Base-by-base conservation (phyloP, 2,888 invertebrate genomes). In the Acrobasis suavella region DNA sequence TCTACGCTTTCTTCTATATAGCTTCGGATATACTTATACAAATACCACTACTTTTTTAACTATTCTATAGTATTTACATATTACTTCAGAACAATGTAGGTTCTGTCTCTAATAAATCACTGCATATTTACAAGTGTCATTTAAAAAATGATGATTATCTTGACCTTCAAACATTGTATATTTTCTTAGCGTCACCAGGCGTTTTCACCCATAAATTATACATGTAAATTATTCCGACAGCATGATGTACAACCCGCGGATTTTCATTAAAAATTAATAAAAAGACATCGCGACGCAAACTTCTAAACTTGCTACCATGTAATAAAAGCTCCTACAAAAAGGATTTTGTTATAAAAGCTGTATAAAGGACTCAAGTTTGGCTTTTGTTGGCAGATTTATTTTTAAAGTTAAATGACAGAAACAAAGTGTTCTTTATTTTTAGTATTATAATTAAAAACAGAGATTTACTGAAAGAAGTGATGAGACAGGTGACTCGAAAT, bases 341-440 rank as follows among this genome's bases (percentile, higher is more conserved):
- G 62, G 62, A 62, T 62, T 62, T 62, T 62, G 50, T 62, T 55
- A 62, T 62, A 62, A 62, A 62, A 49, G 32, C 32, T 32, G 32
- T 32, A 32, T 32, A 32, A 32, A 32, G 8, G 49, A 55, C 62
- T 62, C 55, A 55, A 62, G 62, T 62, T 62, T 62, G 49, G 32
- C 60, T 62, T 61, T 55, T 62, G 62, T 62, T 55, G 46, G 55
- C 49, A 49, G 62, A 62, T 62, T 62, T 55, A 62, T 62, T 55
- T 55, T 55, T 46, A 62, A 55, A 62, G 62, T 55, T 52, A 52
- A 46, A 55, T 55, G 55, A 49, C 62, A 62, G 22, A 61, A 49
- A 54, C 54, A 54, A 50, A 60, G 51, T 39, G 17, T 22, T 7
- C 12, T 52, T 51, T 60, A 60, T 60, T 60, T 46, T 42, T 56